Evolutionary conservation across 1,140 invertebrate genomes (phyloP).

Genomic region (Pemphigus obesinymphae): DNA sequence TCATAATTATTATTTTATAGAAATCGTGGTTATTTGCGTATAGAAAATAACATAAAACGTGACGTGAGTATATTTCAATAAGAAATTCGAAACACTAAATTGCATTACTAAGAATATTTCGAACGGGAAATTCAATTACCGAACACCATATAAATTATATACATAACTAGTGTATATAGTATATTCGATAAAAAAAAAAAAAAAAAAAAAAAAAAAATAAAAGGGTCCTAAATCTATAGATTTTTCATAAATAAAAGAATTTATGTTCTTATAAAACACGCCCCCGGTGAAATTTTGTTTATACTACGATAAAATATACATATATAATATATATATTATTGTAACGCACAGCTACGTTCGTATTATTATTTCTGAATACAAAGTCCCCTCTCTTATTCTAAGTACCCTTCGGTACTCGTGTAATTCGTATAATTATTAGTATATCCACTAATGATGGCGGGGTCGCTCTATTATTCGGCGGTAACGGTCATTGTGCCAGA

Average conservation of each 20-base stretch:
- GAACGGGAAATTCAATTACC: not conserved
- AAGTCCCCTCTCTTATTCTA: not conserved
- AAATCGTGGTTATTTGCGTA: too few species aligned
- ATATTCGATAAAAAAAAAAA: not conserved
- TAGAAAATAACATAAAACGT: not conserved
- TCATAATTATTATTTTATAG: too few species aligned
- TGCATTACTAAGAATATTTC: not conserved
- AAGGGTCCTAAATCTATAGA: constrained; percentile 8
- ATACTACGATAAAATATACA: not conserved
- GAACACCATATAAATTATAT: not conserved
- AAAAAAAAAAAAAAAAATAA: too few species aligned
- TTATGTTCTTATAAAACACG: not conserved
- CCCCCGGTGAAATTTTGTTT: not conserved
- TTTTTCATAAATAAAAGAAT: not conserved
- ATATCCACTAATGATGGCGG: constrained; percentile 31
- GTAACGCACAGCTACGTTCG: not conserved
- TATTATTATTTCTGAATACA: constrained; percentile 15
- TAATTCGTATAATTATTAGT: constrained; percentile 32
- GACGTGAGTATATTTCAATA: not conserved
- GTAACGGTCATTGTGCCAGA: not conserved
- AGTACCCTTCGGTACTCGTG: constrained; percentile 21
- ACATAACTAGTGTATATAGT: not conserved
- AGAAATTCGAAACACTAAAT: not conserved
- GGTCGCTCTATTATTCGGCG: constrained; percentile 6
- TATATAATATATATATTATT: not conserved